These are phyloP conservation scores for Pipistrellus pygmaeus DNA, from an alignment of 2,797 vertebrate species.

Conservation along the genomic window DNA sequence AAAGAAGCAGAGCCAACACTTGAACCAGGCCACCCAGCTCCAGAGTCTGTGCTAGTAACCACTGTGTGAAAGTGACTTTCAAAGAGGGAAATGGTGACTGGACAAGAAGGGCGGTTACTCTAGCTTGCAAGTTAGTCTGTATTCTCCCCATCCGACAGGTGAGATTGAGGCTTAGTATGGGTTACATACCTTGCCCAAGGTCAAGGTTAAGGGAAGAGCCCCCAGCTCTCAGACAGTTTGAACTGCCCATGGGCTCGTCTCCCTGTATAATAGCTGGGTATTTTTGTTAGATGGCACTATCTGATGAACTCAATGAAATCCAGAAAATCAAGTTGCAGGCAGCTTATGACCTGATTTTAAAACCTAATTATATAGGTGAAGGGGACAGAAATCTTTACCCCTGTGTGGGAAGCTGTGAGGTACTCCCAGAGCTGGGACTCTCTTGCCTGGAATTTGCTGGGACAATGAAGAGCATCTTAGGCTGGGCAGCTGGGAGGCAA, in stretches of 20 bases:
- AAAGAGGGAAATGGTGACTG: accelerated
- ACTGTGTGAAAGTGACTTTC: too few relatives aligned
- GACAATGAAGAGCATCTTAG: too few relatives aligned
- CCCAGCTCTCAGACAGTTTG: background rate
- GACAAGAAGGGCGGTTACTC: background rate
- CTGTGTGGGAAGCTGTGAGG: too few relatives aligned
- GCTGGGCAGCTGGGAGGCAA: too few relatives aligned
- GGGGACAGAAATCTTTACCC: too few relatives aligned
- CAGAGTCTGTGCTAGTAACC: accelerated
- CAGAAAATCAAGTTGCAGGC: too few relatives aligned
- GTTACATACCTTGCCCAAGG: background rate
- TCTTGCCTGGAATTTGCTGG: too few relatives aligned
- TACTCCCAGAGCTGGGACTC: too few relatives aligned
- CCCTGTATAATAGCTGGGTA: background rate
- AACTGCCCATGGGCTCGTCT: background rate
- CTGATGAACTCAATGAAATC: background rate
- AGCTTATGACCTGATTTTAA: too few relatives aligned
- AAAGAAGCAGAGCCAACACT: too few relatives aligned
- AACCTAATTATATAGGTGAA: too few relatives aligned
- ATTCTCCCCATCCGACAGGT: background rate
- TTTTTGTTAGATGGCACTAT: background rate
- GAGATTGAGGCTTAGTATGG: background rate
- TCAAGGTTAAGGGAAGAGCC: background rate
- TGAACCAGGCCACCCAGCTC: background rate
- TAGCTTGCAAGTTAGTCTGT: background rate